Base-by-base conservation (phyloP, 2,797 vertebrate genomes). In the Phoeniculus purpureus region DNA sequence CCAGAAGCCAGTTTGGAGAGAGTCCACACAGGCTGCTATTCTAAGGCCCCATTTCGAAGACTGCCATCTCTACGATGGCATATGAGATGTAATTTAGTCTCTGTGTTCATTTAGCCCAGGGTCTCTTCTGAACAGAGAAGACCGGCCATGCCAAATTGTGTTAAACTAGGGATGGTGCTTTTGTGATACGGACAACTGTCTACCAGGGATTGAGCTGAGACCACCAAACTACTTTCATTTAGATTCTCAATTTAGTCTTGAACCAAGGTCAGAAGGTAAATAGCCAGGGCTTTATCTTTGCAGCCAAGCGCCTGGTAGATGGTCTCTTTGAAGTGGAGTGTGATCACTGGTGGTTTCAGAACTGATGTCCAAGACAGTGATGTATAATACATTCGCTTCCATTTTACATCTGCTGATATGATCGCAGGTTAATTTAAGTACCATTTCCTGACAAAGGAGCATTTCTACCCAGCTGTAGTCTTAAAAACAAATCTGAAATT, bases 191-290 rank as follows among this genome's bases (percentile, higher is more conserved):
- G 83, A 90, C 83, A 71, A 93, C 90, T 81, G 85, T 92, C 96
- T 94, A 96, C 91, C 93, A 96, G 92, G 74, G 84, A 94, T 82
- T 92, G 95, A 96, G 90, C 89, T 76, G 83, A 92, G 94, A 96
- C 94, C 94, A 94, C 89, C 87, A 94, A 94, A 95, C 85, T 73
- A 87, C 95, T 96, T 96, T 94, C 80, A 79, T 89, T 97, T 96
- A 97, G 94, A 92, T 55, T 90, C 94, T 91, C 50, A 87, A 90
- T 94, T 92, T 97, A 97, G 96, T 94, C 77, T 61, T 90, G 81
- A 90, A 96, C 96, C 96, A 94, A 97, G 97, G 97, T 97, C 96
- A 88, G 73, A 85, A 97, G 97, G 97, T 98, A 96, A 96, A 96
- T 87, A 96, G 96, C 96, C 97, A 97, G 93, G 77, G 86, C 95